A percentile compares a stretch with the other conserved stretches of the same genome.
Evolutionary conservation across 2,888 invertebrate species (phyloP).

Genomic region (Lymantria monacha): DNA sequence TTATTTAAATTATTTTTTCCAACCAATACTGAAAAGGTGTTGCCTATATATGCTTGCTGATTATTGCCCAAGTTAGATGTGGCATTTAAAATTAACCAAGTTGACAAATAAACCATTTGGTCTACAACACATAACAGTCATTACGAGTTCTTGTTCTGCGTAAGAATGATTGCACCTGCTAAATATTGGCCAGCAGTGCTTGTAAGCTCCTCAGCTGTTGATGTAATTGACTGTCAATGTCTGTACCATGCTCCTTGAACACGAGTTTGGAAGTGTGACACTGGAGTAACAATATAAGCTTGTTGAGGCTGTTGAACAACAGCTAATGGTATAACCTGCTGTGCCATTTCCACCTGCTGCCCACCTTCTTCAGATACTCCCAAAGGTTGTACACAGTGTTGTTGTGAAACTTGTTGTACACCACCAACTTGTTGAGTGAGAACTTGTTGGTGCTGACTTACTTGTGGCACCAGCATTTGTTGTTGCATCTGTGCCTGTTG

Average conservation of each 20-base stretch:
- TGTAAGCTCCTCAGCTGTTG: conserved; percentile 27
- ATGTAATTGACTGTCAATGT: conserved; percentile 59
- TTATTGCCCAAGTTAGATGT: conserved; percentile 72
- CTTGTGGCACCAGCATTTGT: conserved; percentile 76
- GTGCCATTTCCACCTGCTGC: conserved; percentile 83
- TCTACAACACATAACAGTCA: conserved; percentile 43
- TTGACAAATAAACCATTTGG: conserved; percentile 34
- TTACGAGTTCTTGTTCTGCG: conserved; percentile 50
- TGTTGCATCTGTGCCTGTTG: conserved; percentile 69
- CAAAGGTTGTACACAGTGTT: conserved; percentile 75
- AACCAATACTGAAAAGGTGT: conserved; percentile 78
- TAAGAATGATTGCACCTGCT: conserved; percentile 37
- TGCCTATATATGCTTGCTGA: conserved; percentile 64
- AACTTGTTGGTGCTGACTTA: conserved; percentile 77
- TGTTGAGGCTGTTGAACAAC: conserved; percentile 85
- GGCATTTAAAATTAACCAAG: conserved; percentile 44
- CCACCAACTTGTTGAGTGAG: conserved; percentile 68
- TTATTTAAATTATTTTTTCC: conserved; percentile 61
- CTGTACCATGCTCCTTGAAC: conserved; percentile 83
- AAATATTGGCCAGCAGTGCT: conserved; percentile 25
- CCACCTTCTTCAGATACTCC: conserved; percentile 74
- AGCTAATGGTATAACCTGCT: conserved; percentile 85
- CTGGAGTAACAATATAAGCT: conserved; percentile 85
- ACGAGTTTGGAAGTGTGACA: conserved; percentile 84
- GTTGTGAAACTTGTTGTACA: conserved; percentile 70